Evolutionary conservation across 2,797 vertebrate genomes (phyloP).

Genomic region (Austrolebias charrua): DNA sequence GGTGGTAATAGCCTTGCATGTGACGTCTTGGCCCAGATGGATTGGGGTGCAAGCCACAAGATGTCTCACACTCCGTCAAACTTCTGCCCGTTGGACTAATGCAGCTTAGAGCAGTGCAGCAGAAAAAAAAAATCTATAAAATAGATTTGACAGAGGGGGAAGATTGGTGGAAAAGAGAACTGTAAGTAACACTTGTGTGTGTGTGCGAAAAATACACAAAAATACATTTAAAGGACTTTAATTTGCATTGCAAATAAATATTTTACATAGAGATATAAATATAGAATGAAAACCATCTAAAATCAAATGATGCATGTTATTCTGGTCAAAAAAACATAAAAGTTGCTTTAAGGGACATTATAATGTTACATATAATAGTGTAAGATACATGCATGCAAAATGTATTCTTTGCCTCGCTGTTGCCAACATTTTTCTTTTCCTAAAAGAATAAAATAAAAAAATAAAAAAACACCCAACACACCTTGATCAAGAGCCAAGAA

Average conservation of each 20-base stretch:
- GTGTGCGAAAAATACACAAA: background rate
- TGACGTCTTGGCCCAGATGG: conserved; percentile 71
- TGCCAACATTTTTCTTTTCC: conserved; percentile 1
- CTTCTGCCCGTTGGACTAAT: conserved; percentile 50
- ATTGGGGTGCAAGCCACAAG: conserved; percentile 73
- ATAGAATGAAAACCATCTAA: background rate
- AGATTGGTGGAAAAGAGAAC: conserved; percentile 15
- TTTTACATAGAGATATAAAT: conserved; percentile 14
- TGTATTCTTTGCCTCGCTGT: background rate
- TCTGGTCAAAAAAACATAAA: background rate
- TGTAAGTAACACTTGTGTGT: conserved; percentile 28
- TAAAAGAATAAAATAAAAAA: conserved; percentile 6
- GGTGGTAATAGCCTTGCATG: conserved; percentile 81
- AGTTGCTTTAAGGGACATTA: conserved; percentile 3
- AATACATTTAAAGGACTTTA: conserved; percentile 14
- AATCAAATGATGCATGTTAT: conserved; percentile 20
- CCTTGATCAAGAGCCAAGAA: conserved; percentile 6
- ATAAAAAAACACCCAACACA: background rate
- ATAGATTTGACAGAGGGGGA: conserved; percentile 27
- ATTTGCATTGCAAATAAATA: conserved; percentile 7
- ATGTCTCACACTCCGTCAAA: conserved; percentile 78
- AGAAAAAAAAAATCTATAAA: conserved; percentile 48
- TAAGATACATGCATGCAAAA: background rate
- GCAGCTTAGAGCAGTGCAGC: conserved; percentile 44
- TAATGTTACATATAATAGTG: background rate